These are phyloP conservation scores for Pseudomyrmex gracilis DNA, from an alignment of 1,140 invertebrate species.

Conservation along the genomic window DNA sequence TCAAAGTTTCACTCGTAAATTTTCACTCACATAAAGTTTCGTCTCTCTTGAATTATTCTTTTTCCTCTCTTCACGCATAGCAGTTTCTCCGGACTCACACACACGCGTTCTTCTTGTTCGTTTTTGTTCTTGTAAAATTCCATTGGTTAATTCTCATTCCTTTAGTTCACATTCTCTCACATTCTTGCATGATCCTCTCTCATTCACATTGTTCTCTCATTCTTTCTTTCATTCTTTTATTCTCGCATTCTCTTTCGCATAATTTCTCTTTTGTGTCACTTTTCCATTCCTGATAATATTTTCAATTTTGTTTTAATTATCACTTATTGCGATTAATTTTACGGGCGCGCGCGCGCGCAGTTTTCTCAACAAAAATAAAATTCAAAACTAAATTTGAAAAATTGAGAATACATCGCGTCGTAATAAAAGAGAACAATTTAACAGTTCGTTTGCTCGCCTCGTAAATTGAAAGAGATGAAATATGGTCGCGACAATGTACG, in stretches of 20 bases:
- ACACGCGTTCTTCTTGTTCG: slow-evolving; percentile 3
- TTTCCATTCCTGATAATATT: not conserved
- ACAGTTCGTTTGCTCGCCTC: not conserved
- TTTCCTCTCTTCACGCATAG: not conserved
- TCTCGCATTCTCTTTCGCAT: not conserved
- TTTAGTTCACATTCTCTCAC: not conserved
- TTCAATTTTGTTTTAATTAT: not conserved
- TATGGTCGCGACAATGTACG: slow-evolving; percentile 7
- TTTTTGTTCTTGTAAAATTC: slow-evolving; percentile 6
- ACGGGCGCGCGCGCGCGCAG: too few species aligned
- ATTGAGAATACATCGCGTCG: too few species aligned
- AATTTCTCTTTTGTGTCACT: not conserved
- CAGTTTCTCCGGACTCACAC: slow-evolving; percentile 1
- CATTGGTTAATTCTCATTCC: slow-evolving; percentile 1
- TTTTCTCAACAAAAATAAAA: too few species aligned
- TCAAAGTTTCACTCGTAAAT: not conserved
- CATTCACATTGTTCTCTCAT: not conserved
- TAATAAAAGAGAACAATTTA: slow-evolving; percentile 17
- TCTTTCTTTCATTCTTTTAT: slow-evolving; percentile 11
- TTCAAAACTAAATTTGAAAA: too few species aligned
- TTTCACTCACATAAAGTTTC: slow-evolving; percentile 1
- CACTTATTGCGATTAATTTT: not conserved
- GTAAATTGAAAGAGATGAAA: slow-evolving; percentile 26
- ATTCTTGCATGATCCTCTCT: not conserved
- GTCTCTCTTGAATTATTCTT: not conserved